Evolutionary conservation across 2,888 invertebrate species (phyloP).

Genomic region (Asteroscopus sphinx): DNA sequence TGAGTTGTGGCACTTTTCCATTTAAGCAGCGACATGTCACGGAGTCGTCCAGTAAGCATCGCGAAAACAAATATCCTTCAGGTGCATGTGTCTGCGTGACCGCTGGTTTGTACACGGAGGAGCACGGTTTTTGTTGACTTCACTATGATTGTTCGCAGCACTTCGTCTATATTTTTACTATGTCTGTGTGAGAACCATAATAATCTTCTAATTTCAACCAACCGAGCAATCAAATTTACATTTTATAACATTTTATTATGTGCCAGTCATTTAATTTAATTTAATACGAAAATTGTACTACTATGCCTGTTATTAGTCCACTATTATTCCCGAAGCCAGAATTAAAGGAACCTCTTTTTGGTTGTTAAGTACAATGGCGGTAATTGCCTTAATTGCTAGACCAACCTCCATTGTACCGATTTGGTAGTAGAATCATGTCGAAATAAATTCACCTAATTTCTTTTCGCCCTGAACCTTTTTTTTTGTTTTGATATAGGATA

Average conservation of each 20-base stretch:
- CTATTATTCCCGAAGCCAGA: slow-evolving; percentile 47
- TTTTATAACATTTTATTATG: slow-evolving; percentile 36
- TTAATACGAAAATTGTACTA: slow-evolving; percentile 27
- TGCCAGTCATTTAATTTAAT: slow-evolving; percentile 45
- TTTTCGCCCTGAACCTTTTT: slow-evolving; percentile 32
- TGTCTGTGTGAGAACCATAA: slow-evolving; percentile 24
- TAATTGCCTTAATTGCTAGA: slow-evolving; percentile 56
- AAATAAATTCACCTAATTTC: slow-evolving; percentile 52
- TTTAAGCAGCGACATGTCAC: too few species aligned
- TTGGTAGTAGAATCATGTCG: slow-evolving; percentile 51
- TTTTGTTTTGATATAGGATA: slow-evolving; percentile 20
- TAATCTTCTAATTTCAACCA: slow-evolving; percentile 11
- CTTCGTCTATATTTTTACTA: too few species aligned
- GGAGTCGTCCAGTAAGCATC: too few species aligned
- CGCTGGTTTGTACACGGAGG: too few species aligned
- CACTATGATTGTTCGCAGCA: too few species aligned
- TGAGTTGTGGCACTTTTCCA: too few species aligned
- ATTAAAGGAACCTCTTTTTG: slow-evolving; percentile 53
- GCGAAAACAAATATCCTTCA: too few species aligned
- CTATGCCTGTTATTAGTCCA: slow-evolving; percentile 43
- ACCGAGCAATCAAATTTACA: slow-evolving; percentile 30
- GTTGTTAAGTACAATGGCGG: slow-evolving; percentile 52
- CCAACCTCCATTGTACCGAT: slow-evolving; percentile 42
- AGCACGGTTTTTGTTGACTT: too few species aligned
- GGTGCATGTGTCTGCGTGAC: too few species aligned